Conservation (phyloP, 2,113 vertebrate species). For the Scartelaos histophorus region DNA sequence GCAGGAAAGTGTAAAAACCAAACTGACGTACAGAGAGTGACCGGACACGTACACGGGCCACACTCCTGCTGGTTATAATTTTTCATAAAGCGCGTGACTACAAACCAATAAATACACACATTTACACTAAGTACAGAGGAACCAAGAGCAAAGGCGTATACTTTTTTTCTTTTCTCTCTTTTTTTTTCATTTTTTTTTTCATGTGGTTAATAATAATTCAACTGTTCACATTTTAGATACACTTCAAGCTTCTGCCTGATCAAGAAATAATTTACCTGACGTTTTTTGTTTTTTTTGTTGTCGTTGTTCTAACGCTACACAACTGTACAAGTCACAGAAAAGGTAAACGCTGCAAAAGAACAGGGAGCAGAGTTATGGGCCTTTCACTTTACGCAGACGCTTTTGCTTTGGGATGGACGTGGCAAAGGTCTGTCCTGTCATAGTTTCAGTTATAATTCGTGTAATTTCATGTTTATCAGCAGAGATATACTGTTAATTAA, state of each 20-base stretch:
- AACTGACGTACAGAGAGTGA: conserved; percentile 85
- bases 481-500: background rate
- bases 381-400: background rate
- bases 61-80: conserved; percentile 88
- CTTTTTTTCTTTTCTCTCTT: no score
- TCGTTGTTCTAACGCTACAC: conserved; percentile 85
- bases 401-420: background rate
- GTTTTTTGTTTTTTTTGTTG: conserved; percentile 75
- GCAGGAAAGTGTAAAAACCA: conserved; percentile 79
- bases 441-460: background rate
- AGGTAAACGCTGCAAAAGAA: background rate
- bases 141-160: conserved; percentile 76
- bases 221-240: conserved; percentile 78
- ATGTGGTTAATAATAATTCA: conserved; percentile 42
- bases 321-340: conserved; percentile 80
- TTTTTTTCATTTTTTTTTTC: background rate
- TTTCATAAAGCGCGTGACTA: conserved; percentile 68
- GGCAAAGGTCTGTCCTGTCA: no score
- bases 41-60: conserved; percentile 86
- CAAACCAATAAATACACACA: conserved; percentile 86
- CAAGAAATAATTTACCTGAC: conserved; percentile 93
- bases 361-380: background rate
- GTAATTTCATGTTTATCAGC: background rate
- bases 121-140: conserved; percentile 73
- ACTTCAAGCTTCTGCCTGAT: conserved; percentile 81